Conservation (phyloP, 2,888 invertebrate species). For the Lomographa bimaculata region DNA sequence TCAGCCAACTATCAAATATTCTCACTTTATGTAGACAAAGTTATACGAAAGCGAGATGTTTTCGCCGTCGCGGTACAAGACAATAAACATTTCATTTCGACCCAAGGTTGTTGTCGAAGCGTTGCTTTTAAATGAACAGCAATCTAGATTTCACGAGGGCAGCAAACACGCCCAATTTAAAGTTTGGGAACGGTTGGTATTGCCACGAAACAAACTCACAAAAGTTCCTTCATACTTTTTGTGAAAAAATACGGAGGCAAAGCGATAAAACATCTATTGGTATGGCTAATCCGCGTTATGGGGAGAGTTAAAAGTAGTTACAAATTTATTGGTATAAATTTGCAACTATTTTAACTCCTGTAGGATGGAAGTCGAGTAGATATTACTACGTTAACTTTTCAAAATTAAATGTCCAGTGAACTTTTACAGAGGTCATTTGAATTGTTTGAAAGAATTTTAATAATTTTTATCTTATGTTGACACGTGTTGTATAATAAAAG, state of each 20-base stretch:
- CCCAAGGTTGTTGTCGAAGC: conserved; percentile 17
- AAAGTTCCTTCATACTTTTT: conserved; percentile 18
- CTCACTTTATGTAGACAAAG: conserved; percentile 20
- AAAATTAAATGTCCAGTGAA: too few species aligned
- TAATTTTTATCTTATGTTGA: too few species aligned
- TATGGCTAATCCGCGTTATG: conserved; percentile 28
- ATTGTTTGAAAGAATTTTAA: too few species aligned
- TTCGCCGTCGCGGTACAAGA: conserved; percentile 15
- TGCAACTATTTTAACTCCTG: conserved; percentile 38
- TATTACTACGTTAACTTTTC: too few species aligned
- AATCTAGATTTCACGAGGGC: conserved; percentile 39
- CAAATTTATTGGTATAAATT: too few species aligned
- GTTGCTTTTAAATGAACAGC: conserved; percentile 34
- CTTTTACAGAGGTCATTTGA: too few species aligned
- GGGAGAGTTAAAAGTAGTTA: conserved; percentile 14
- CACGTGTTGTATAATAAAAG: too few species aligned
- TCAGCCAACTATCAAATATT: conserved; percentile 18
- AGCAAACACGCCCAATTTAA: conserved; percentile 47
- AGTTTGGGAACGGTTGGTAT: conserved; percentile 46
- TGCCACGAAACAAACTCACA: conserved; percentile 38
- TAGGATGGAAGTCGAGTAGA: conserved; percentile 25
- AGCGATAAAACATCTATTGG: conserved; percentile 45
- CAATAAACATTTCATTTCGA: conserved; percentile 27
- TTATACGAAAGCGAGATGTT: conserved; percentile 21
- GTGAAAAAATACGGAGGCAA: conserved; percentile 41